Evolutionary conservation across 1,140 invertebrate genomes (phyloP), one percentile per base, ranked within the genome.

Genomic region (Brachionus rubens): DNA sequence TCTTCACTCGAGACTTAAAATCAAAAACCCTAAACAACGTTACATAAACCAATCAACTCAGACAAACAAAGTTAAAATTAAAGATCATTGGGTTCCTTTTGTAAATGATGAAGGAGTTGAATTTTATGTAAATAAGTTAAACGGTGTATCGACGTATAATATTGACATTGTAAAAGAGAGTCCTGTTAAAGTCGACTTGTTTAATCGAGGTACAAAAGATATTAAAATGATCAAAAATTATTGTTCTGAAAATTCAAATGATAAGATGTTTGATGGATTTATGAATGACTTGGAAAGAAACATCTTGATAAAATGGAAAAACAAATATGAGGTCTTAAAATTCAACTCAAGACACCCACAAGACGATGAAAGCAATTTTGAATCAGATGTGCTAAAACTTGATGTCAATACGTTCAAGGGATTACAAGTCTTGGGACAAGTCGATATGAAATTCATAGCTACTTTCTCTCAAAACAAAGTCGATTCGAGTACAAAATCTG

Each of bases 361-460:
- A 12, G 43, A 62, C 36, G 56, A 36, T 7, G 14, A 36, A 3
- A 12, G n/a, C n/a, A n/a, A 26, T 24, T 65, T 65, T 14, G 40
- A 43, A n/a, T 24, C 21, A 19, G 41, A 7, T 43, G 28, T 24
- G 19, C 24, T 21, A 30, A 65, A 65, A 65, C 21, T 65, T 24
- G 59, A 65, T 12, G 43, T 19, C 21, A 65, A 41, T 14, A 46
- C 41, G 10, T 65, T 65, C 26, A 1, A 65, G 21, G 26, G 43
- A n/a, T 65, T 65, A 43, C 41, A 65, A 75, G 50, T 75, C 26
- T 36, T 54, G n/a, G 47, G 48, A 4, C 70, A 75, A 75, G 16
- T 75, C 54, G 70, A 75, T 40, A 7, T 19, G 19, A 75, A 75
- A 41, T 75, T 75, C 40, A 75, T 75, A 21, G 47, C 40, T 16